Evolutionary conservation across 2,113 vertebrate genomes (phyloP).

Genomic region (Poeciliopsis turrubarensis): DNA sequence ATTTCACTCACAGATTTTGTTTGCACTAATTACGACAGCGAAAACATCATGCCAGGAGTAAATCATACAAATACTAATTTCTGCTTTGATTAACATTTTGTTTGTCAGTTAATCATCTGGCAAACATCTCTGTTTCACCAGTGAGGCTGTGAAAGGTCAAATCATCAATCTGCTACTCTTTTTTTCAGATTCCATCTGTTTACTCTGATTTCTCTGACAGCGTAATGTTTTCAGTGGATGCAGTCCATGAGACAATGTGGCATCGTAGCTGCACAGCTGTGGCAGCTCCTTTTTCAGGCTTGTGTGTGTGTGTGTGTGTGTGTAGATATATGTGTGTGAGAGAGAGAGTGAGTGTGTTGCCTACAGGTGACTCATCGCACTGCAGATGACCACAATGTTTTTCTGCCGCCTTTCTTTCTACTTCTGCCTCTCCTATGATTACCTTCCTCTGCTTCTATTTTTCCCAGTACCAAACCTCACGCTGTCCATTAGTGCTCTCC

Average conservation of each 20-base stretch:
- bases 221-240: conserved; percentile 28
- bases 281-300: conserved; percentile 52
- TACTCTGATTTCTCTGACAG: conserved; percentile 19
- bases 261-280: conserved; percentile 63
- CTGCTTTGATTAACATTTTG: conserved; percentile 54
- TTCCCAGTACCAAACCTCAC: conserved; percentile 6
- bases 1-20: conserved; percentile 50
- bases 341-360: conserved; percentile 56
- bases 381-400: conserved; percentile 79
- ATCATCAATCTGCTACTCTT: conserved; percentile 15
- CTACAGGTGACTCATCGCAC: conserved; percentile 81
- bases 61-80: conserved; percentile 31
- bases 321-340: background rate
- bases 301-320: conserved; percentile 31
- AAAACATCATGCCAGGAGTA: conserved; percentile 22
- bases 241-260: conserved; percentile 56
- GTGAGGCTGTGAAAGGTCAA: conserved; percentile 39
- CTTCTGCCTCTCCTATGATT: conserved; percentile 43
- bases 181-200: conserved; percentile 22
- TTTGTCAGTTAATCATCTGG: conserved; percentile 25
- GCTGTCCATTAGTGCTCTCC: conserved; percentile 33
- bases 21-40: conserved; percentile 35
- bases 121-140: conserved; percentile 6
- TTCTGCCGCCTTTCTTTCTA: conserved; percentile 65
- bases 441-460: conserved; percentile 11